These are phyloP conservation scores for Bactericera cockerelli DNA, from an alignment of 1,140 invertebrate species.

Conservation along the genomic window DNA sequence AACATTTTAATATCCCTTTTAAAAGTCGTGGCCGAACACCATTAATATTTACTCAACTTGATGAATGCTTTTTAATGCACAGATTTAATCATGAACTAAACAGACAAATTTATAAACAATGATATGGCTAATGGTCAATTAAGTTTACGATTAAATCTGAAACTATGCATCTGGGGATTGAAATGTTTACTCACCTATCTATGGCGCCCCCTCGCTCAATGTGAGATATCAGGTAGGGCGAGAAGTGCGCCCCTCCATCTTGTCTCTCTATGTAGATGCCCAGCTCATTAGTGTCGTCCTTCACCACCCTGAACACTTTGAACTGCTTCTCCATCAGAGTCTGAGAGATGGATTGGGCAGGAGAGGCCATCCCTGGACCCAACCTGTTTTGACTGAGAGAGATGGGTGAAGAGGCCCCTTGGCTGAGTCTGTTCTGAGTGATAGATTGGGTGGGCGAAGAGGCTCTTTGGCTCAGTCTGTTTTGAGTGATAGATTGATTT, in stretches of 20 bases:
- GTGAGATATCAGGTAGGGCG: slow-evolving; percentile 38
- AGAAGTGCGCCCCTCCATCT: slow-evolving; percentile 31
- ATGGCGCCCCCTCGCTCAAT: slow-evolving; percentile 39
- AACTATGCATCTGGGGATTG: too few species aligned
- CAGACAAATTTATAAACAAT: too few species aligned
- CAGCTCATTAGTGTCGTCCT: slow-evolving; percentile 33
- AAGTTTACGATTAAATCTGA: too few species aligned
- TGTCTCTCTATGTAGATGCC: slow-evolving; percentile 42
- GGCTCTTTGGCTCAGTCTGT: too few species aligned
- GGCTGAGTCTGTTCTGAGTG: too few species aligned
- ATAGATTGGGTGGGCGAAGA: not conserved
- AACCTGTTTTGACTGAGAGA: slow-evolving; percentile 12
- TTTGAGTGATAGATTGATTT: not conserved
- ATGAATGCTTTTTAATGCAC: too few species aligned
- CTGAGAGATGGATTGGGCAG: slow-evolving; percentile 24
- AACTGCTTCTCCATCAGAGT: slow-evolving; percentile 20
- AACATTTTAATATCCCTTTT: too few species aligned
- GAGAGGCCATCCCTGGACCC: slow-evolving; percentile 28
- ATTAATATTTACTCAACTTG: too few species aligned
- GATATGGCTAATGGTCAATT: too few species aligned
- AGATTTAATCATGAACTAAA: too few species aligned
- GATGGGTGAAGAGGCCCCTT: too few species aligned
- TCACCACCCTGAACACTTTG: slow-evolving; percentile 20
- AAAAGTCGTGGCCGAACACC: too few species aligned
- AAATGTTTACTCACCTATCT: slow-evolving; percentile 35